Evolutionary conservation across 53 echinoderm and acorn worm genomes (phyloP), one percentile per base, ranked within the genome.

Genomic region (Echinarachnius parma): DNA sequence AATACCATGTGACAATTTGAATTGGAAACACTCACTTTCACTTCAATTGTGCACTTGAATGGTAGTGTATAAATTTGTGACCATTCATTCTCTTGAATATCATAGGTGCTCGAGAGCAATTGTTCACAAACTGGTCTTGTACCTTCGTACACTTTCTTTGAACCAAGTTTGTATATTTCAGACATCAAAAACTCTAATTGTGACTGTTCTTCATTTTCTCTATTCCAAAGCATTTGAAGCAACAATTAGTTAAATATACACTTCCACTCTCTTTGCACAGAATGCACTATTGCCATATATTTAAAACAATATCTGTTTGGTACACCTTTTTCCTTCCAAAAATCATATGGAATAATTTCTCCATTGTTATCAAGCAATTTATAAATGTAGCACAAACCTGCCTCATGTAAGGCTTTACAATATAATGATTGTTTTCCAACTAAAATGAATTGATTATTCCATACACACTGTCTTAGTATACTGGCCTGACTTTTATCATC

Each of bases 251-350:
- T 61, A 62, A 50, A 62, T 62, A 26, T 24, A 42, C 23, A 23
- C 2, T 42, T 42, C 44, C 62, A 25, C 23, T 62, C 42, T 42
- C 24, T 62, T 23, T 4, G 32, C 2, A 61, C 61, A 18, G 19
- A 2, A 0, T 5, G 34, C 15, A 62, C 42, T 16, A 62, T 62
- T 42, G 44, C 44, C 24, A 62, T 5, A 62, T 62, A 42, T 62
- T 4, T 62, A 36, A 62, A 37, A 13, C 4, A 39, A 21, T 62
- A 25, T 50, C 18, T 62, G 34, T 34, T 2, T 42, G 63, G 26
- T 42, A 62, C 63, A 2, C 63, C 63, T 62, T 26, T 42, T 44
- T 23, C 14, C 15, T 42, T 62, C 63, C 63, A 24, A 62, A 62
- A 44, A 10, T 42, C 26, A 44, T 39, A 62, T n/a, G 19, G 9